Percentiles rank a stretch among this genome's conserved stretches.
Evolutionary conservation across 2,888 invertebrate species (phyloP).

Genomic region (Isoperla grammatica): DNA sequence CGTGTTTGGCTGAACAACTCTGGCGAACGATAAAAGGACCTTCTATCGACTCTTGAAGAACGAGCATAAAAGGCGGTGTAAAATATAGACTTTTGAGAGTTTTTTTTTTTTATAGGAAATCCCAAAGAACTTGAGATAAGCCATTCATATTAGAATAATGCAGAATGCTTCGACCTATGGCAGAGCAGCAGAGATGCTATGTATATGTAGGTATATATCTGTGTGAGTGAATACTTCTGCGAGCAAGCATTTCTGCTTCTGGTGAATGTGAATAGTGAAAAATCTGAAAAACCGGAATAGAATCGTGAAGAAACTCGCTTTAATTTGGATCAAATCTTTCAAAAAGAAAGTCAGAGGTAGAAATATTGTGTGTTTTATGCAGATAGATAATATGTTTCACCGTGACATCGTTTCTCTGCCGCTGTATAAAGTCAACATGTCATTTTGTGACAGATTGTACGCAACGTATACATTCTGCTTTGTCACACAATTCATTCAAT

Average conservation of each 20-base stretch:
- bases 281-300: too few relatives aligned
- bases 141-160: slow-evolving; percentile 1
- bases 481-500: too few relatives aligned
- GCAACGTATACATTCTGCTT: neutral
- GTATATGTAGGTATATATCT: neutral
- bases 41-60: neutral
- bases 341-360: too few relatives aligned
- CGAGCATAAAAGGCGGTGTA: neutral
- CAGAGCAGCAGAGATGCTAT: too few relatives aligned
- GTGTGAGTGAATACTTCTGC: neutral
- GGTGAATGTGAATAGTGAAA: neutral
- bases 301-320: too few relatives aligned
- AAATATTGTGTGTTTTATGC: too few relatives aligned
- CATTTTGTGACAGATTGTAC: too few relatives aligned
- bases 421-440: too few relatives aligned
- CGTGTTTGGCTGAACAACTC: slow-evolving; percentile 3
- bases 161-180: too few relatives aligned
- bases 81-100: neutral
- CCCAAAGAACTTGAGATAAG: neutral
- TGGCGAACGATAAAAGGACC: neutral
- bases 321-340: too few relatives aligned
- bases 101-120: neutral
- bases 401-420: too few relatives aligned
- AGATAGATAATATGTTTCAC: too few relatives aligned
- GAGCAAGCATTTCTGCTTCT: neutral